Percentiles rank a stretch among this genome's conserved stretches.
Conservation (phyloP, 2,888 invertebrate genomes). For the Yponomeuta evonymella region DNA sequence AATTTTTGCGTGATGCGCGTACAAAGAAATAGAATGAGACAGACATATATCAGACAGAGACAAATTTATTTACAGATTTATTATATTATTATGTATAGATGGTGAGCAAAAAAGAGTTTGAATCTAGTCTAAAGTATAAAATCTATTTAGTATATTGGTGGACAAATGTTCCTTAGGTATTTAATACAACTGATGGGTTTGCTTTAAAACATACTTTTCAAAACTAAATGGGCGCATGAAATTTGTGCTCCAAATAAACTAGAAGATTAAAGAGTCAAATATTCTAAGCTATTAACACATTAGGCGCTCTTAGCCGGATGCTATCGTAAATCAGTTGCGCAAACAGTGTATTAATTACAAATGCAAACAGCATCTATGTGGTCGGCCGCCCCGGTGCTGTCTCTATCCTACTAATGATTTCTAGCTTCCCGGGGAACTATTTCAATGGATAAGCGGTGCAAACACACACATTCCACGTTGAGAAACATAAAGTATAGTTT, state of each 20-base stretch:
- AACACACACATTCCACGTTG: not conserved
- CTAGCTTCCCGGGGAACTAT: not conserved
- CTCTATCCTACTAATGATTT: conserved; percentile 73
- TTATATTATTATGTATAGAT: too few species aligned
- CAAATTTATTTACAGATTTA: too few species aligned
- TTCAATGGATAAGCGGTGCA: not conserved
- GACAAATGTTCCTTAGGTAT: not conserved
- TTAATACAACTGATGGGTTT: too few species aligned
- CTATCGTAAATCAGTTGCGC: conserved; percentile 72
- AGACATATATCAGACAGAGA: too few species aligned
- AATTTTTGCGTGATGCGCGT: too few species aligned
- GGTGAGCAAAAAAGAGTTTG: too few species aligned
- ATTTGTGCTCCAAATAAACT: not conserved
- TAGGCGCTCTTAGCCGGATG: conserved; percentile 58
- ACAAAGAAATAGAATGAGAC: too few species aligned
- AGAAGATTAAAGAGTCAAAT: conserved; percentile 38
- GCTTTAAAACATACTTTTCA: not conserved
- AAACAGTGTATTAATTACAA: conserved; percentile 76
- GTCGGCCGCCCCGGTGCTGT: conserved; percentile 68
- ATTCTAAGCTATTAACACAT: conserved; percentile 72
- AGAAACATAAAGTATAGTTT: not conserved
- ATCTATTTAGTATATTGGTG: too few species aligned
- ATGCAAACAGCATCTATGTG: conserved; percentile 68
- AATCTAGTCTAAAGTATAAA: too few species aligned
- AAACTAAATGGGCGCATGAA: not conserved